Conservation (phyloP, 2,113 vertebrate genomes). For the Numida meleagris region DNA sequence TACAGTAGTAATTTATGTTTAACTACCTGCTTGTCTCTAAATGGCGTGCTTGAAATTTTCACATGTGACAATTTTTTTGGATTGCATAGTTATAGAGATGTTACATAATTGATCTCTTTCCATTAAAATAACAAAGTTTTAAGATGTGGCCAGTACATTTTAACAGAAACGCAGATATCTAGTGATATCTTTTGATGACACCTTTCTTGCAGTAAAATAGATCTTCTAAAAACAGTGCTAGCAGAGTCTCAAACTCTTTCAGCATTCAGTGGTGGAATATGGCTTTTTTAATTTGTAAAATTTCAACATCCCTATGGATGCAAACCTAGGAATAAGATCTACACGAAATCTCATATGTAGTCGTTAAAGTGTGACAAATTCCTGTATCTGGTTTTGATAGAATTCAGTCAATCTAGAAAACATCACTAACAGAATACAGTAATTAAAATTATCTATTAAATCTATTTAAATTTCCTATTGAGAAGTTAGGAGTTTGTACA, state of each 20-base stretch:
- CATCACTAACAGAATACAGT: background rate
- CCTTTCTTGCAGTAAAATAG: background rate
- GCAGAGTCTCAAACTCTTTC: background rate
- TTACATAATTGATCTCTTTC: background rate
- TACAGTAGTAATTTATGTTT: background rate
- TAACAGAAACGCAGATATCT: background rate
- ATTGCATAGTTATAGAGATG: background rate
- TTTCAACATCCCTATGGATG: background rate
- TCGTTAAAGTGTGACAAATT: background rate
- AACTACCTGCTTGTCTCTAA: background rate
- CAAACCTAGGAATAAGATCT: background rate
- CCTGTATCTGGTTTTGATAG: background rate
- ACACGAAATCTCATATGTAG: background rate
- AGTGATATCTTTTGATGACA: background rate
- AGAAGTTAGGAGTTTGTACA: background rate
- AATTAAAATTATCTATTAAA: background rate
- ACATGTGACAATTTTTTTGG: background rate
- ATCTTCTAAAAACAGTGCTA: background rate
- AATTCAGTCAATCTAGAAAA: background rate
- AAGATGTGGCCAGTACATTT: background rate
- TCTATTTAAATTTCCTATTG: background rate
- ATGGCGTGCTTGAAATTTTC: background rate
- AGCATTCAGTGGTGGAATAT: background rate
- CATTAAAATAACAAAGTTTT: background rate
- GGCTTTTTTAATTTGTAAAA: background rate